These are phyloP conservation scores for Drosophila paramelanica DNA, from an alignment of 2,888 invertebrate genomes.

Conservation along the genomic window DNA sequence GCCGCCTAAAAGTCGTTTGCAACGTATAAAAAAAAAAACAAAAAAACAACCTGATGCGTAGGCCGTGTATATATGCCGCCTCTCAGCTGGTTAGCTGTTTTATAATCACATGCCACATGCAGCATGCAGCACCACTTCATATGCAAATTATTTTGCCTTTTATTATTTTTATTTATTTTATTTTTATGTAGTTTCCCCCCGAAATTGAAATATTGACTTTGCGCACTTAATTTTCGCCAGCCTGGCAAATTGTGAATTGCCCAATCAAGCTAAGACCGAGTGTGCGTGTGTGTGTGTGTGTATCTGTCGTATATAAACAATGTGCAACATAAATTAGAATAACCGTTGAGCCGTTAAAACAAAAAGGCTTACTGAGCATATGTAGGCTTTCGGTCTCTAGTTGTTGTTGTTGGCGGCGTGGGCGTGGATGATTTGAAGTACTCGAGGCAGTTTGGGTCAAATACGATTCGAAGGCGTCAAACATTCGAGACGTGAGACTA, in stretches of 20 bases:
- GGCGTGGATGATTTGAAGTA: conserved; percentile 58
- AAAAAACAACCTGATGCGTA: conserved; percentile 52
- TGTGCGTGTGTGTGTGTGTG: conserved; percentile 7
- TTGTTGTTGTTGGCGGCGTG: conserved; percentile 32
- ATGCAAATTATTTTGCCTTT: conserved; percentile 67
- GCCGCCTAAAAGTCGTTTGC: conserved; percentile 48
- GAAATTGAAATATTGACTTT: conserved; percentile 80
- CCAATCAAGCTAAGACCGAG: conserved; percentile 58
- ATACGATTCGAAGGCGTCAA: conserved; percentile 51
- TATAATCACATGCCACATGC: conserved; percentile 55
- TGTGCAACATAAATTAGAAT: conserved; percentile 77
- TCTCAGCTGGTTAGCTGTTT: conserved; percentile 53
- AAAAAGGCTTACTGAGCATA: conserved; percentile 32
- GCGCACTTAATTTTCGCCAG: conserved; percentile 75
- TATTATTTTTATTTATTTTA: conserved; percentile 5
- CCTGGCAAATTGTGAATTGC: conserved; percentile 75
- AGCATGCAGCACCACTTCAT: conserved; percentile 48
- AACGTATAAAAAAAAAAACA: conserved; percentile 15
- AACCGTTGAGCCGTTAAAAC: conserved; percentile 49
- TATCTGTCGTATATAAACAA: conserved; percentile 39
- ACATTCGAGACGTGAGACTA: conserved; percentile 27
- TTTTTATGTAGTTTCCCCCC: conserved; percentile 19
- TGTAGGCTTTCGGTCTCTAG: conserved; percentile 27
- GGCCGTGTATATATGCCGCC: conserved; percentile 27
- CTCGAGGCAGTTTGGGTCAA: conserved; percentile 50